These are phyloP conservation scores for Acromyrmex charruanus DNA, from an alignment of 1,140 invertebrate species.

Conservation along the genomic window DNA sequence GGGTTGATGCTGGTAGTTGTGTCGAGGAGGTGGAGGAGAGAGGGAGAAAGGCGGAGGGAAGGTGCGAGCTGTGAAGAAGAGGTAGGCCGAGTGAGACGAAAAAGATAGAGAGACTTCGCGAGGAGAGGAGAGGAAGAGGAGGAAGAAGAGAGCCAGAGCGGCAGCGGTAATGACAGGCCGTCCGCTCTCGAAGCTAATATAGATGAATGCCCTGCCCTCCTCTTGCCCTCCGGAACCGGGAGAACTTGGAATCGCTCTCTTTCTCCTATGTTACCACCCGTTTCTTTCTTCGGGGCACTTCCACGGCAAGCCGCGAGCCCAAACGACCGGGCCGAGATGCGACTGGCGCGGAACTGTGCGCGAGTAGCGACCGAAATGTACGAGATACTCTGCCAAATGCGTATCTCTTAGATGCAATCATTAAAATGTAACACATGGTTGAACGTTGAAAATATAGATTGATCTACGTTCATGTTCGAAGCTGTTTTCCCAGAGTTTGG, in stretches of 20 bases:
- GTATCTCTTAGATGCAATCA: not conserved
- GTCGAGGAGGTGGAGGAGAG: conserved; percentile 27
- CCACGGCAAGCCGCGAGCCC: conserved; percentile 26
- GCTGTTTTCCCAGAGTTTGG: not conserved
- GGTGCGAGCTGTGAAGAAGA: conserved; percentile 30
- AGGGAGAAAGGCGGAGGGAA: conserved; percentile 7
- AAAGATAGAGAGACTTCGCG: conserved; percentile 56
- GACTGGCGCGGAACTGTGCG: conserved; percentile 9
- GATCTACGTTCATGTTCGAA: not conserved
- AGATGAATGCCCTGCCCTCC: conserved; percentile 87
- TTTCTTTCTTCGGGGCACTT: conserved; percentile 51
- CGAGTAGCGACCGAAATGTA: conserved; percentile 6
- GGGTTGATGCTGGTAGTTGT: conserved; percentile 68
- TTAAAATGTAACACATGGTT: not conserved
- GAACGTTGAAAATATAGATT: not conserved
- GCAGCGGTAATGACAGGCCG: conserved; percentile 87
- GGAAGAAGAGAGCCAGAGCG: conserved; percentile 80
- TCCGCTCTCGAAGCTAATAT: conserved; percentile 87
- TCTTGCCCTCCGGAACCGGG: conserved; percentile 80
- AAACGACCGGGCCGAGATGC: conserved; percentile 23
- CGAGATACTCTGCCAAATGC: not conserved
- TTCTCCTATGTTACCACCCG: conserved; percentile 45
- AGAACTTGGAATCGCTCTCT: conserved; percentile 76
- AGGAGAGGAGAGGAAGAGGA: conserved; percentile 68
- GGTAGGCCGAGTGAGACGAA: conserved; percentile 9